phyloP scores from a whole-genome alignment of 2,113 vertebrate species.

The Cyprichromis sp. region DNA sequence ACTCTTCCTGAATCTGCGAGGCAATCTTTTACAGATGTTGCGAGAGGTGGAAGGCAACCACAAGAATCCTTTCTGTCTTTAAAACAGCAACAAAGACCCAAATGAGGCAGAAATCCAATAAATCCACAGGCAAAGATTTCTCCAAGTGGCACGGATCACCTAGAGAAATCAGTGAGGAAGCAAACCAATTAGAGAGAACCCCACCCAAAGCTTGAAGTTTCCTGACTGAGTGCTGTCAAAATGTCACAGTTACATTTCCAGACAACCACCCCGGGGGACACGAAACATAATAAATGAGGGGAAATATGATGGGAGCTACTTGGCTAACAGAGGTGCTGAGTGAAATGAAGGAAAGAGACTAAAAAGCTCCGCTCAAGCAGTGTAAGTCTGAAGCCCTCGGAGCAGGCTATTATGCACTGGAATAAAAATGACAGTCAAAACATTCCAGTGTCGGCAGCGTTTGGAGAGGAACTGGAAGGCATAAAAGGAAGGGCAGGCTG shows the following conservation, averaged over 20 bases:
- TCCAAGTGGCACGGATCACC: background rate
- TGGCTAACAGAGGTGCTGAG: background rate
- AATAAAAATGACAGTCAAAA: slow-evolving; percentile 53
- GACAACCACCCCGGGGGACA: background rate
- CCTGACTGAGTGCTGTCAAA: background rate
- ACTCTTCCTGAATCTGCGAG: slow-evolving; percentile 38
- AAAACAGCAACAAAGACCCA: slow-evolving; percentile 25
- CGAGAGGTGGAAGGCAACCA: slow-evolving; percentile 24
- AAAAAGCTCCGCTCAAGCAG: background rate
- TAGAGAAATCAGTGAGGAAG: slow-evolving; percentile 5
- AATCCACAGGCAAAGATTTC: slow-evolving; percentile 3
- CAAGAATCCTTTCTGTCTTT: slow-evolving; percentile 13
- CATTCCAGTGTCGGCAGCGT: slow-evolving; percentile 53
- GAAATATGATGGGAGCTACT: background rate
- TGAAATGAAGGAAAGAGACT: background rate
- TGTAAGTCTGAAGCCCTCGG: background rate
- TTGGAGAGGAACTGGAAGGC: background rate
- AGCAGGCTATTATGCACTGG: background rate
- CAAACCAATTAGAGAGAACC: background rate
- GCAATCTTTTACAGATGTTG: slow-evolving; percentile 64
- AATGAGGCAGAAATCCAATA: slow-evolving; percentile 19
- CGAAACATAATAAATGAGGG: background rate
- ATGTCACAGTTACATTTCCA: background rate
- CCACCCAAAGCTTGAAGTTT: background rate
- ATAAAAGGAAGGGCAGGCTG: background rate